Percentiles rank a stretch among this genome's conserved stretches.
Conservation (phyloP, 1,140 invertebrate species). For the Pygmarrhopalites habei region DNA sequence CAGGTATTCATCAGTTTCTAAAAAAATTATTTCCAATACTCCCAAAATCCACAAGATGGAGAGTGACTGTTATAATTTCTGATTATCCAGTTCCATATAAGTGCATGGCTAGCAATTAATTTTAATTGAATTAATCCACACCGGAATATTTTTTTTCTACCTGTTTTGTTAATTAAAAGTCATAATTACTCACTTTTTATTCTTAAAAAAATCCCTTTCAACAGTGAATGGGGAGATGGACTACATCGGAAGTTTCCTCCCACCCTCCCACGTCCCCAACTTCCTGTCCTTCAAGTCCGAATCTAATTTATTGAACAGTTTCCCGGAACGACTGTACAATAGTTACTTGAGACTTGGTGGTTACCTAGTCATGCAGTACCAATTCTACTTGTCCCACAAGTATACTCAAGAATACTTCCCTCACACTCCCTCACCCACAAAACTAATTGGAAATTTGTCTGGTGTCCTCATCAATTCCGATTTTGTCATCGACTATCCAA, state of each 20-base stretch:
- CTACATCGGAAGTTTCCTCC: constrained; percentile 11
- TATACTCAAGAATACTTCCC: constrained; percentile 37
- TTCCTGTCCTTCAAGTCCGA: constrained; percentile 35
- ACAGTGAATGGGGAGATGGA: constrained; percentile 25
- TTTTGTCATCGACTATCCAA: constrained; percentile 39
- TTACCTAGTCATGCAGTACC: constrained; percentile 37
- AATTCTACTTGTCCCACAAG: constrained; percentile 32
- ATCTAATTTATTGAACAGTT: constrained; percentile 29
- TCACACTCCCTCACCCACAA: constrained; percentile 33
- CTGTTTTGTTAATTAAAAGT: too few species aligned
- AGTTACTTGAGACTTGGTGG: constrained; percentile 23
- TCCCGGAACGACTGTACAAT: constrained; percentile 32
- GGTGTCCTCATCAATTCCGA: constrained; percentile 41
- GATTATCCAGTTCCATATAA: too few species aligned
- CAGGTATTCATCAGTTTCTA: too few species aligned
- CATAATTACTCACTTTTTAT: too few species aligned
- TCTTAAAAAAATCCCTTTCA: too few species aligned
- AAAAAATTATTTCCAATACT: too few species aligned
- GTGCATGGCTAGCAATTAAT: too few species aligned
- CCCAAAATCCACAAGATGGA: too few species aligned
- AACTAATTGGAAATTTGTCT: constrained; percentile 39
- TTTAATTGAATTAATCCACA: too few species aligned
- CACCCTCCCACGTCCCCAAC: constrained; percentile 22
- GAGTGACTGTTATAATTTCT: too few species aligned
- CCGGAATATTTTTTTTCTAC: too few species aligned